Evolutionary conservation across 2,113 vertebrate genomes (phyloP).

Genomic region (Xiphorhynchus elegans): DNA sequence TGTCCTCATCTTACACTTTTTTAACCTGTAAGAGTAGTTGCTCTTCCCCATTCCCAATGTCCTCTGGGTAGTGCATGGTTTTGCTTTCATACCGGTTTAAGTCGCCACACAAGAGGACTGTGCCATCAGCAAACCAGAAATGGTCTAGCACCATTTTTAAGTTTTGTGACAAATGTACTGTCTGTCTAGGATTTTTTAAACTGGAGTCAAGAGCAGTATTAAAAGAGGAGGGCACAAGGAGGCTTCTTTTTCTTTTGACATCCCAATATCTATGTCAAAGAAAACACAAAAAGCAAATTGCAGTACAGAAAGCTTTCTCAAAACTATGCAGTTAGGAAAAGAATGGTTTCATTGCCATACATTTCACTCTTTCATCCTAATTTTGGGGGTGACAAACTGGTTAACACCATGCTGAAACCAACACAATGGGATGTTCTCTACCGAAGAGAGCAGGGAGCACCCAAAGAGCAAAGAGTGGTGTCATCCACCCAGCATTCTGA

Average conservation of each 20-base stretch:
- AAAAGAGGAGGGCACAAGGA: background rate
- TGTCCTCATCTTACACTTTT: rapidly evolving
- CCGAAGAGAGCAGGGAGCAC: background rate
- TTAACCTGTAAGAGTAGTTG: background rate
- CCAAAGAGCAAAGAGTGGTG: rapidly evolving
- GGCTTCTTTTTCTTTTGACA: background rate
- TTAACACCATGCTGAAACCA: background rate
- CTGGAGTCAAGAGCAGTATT: background rate
- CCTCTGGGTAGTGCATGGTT: rapidly evolving
- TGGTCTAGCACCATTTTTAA: background rate
- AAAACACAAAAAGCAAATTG: background rate
- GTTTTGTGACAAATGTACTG: background rate
- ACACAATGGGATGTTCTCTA: background rate
- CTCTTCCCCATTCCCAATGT: background rate
- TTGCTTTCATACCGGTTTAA: background rate
- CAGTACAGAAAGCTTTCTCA: background rate
- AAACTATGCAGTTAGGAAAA: background rate
- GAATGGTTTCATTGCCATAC: background rate
- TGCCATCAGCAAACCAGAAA: background rate
- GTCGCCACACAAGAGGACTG: background rate
- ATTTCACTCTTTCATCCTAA: background rate
- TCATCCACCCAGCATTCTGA: rapidly evolving
- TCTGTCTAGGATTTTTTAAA: background rate
- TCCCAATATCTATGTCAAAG: background rate
- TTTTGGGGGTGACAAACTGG: background rate